phyloP scores from a whole-genome alignment of 2,113 vertebrate genomes.

The Pterocles orientalis region DNA sequence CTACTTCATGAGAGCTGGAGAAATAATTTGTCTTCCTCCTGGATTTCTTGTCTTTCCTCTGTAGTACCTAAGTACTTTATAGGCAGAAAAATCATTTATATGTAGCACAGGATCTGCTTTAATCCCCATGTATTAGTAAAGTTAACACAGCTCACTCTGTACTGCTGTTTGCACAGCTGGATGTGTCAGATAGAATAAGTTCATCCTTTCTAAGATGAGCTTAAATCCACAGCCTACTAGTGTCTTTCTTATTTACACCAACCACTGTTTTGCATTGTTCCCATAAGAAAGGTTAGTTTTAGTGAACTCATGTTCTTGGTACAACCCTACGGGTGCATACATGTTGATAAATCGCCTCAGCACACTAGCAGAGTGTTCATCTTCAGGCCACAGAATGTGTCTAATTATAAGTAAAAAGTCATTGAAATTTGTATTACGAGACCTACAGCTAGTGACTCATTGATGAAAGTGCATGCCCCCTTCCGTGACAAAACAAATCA shows the following conservation, averaged over 20 bases:
- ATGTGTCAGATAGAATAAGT: slow-evolving; percentile 55
- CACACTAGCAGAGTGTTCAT: slow-evolving; percentile 43
- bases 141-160: slow-evolving; percentile 52
- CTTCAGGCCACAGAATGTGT: slow-evolving; percentile 41
- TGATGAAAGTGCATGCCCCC: not conserved
- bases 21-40: slow-evolving; percentile 23
- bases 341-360: slow-evolving; percentile 46
- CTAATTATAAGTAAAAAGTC: slow-evolving; percentile 63
- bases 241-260: slow-evolving; percentile 63
- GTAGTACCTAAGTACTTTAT: not conserved
- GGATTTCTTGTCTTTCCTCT: not conserved
- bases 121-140: slow-evolving; percentile 61
- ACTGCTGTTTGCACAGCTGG: slow-evolving; percentile 74
- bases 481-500: not conserved
- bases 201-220: slow-evolving; percentile 66
- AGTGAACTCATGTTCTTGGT: slow-evolving; percentile 41
- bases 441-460: slow-evolving; percentile 29
- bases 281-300: slow-evolving; percentile 47
- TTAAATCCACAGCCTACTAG: slow-evolving; percentile 46
- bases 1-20: slow-evolving; percentile 10
- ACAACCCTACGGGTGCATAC: slow-evolving; percentile 1
- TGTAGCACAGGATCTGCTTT: slow-evolving; percentile 41
- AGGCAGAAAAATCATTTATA: slow-evolving; percentile 44
- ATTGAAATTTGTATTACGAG: slow-evolving; percentile 25
- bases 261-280: slow-evolving; percentile 25